Percentiles rank a stretch among this genome's conserved stretches.
phyloP scores from a whole-genome alignment of 1,140 invertebrate species.

The Pseudomyrmex concolor region DNA sequence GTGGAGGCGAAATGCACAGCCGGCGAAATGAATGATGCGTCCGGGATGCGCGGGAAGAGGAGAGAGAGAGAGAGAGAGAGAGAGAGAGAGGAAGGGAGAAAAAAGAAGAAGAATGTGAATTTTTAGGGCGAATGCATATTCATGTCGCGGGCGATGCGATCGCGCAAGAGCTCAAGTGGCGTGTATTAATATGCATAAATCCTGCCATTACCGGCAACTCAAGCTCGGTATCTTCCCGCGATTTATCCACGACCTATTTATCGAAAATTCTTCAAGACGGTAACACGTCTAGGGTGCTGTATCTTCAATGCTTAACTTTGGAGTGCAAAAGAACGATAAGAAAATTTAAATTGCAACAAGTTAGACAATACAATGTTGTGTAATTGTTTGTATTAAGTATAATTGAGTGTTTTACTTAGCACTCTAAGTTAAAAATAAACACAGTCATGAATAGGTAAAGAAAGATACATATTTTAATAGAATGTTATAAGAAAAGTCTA shows the following conservation, averaged over 20 bases:
- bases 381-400: too few relatives aligned
- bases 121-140: slow-evolving; percentile 77
- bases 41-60: background rate
- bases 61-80: slow-evolving; percentile 37
- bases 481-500: slow-evolving; percentile 8
- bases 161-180: slow-evolving; percentile 47
- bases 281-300: background rate
- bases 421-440: background rate
- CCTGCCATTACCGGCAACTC: slow-evolving; percentile 43
- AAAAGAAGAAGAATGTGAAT: slow-evolving; percentile 54
- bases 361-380: background rate
- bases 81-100: slow-evolving; percentile 46
- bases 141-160: slow-evolving; percentile 66
- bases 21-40: slow-evolving; percentile 37
- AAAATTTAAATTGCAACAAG: background rate
- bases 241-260: slow-evolving; percentile 47
- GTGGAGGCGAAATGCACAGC: slow-evolving; percentile 41
- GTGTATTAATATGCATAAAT: slow-evolving; percentile 80
- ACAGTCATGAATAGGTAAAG: background rate
- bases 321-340: background rate
- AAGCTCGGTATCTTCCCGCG: slow-evolving; percentile 22
- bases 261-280: slow-evolving; percentile 31
- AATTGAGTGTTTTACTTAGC: background rate
- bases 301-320: background rate
- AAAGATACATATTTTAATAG: background rate